Conservation (phyloP, 2,797 vertebrate genomes). For the Adelosebastes latens region DNA sequence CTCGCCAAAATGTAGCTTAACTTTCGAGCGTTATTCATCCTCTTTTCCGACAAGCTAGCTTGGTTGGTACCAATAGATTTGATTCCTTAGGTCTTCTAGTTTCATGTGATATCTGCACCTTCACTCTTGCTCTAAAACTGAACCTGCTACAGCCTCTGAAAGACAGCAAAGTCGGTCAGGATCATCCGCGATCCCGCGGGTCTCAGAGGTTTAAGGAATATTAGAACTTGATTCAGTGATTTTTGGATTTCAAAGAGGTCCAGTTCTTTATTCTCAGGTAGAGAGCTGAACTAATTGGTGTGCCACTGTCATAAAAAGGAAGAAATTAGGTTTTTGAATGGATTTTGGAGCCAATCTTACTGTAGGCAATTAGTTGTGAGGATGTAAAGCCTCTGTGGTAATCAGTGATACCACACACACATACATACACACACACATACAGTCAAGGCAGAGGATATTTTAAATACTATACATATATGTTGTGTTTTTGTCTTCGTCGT, state of each 20-base stretch:
- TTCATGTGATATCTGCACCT: no score
- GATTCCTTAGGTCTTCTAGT: no score
- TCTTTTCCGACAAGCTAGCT: no score
- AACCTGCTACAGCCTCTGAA: no score
- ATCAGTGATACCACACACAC: background rate
- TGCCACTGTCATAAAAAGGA: background rate
- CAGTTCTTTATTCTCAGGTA: background rate
- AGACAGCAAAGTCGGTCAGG: no score
- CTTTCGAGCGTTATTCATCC: no score
- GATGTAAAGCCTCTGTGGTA: background rate
- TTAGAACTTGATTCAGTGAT: background rate
- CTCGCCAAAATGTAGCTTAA: no score
- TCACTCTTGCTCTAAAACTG: no score
- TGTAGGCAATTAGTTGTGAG: background rate
- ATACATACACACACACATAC: background rate
- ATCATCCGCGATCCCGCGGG: rapidly evolving
- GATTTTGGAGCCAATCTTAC: background rate
- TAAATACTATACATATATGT: background rate
- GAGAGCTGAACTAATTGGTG: background rate
- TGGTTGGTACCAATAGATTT: no score
- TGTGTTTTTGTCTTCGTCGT: constrained; percentile 25
- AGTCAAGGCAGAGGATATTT: background rate
- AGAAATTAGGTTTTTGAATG: background rate
- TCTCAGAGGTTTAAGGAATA: no score
- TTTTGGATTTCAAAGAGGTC: background rate